These are phyloP conservation scores for Mythimna loreyi DNA, from an alignment of 2,888 invertebrate genomes.

Conservation along the genomic window DNA sequence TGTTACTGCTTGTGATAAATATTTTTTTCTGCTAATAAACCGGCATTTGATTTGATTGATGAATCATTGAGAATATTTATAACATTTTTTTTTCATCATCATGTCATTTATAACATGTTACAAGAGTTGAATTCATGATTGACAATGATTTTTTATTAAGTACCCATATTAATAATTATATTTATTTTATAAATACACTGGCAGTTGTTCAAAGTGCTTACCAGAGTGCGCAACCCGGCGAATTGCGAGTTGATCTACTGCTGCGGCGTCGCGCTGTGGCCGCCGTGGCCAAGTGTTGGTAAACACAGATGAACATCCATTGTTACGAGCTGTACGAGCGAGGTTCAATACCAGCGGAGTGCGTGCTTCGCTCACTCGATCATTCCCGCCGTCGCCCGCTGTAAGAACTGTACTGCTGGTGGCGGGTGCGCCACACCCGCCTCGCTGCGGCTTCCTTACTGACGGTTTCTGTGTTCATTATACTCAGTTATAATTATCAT, in stretches of 20 bases:
- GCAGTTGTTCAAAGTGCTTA: conserved; percentile 26
- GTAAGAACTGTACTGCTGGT: neutral
- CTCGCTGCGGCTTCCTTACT: neutral
- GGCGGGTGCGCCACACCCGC: neutral
- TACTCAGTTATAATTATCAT: neutral
- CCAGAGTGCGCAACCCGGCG: conserved; percentile 5
- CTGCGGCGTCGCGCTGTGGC: neutral
- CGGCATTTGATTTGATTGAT: too few species aligned
- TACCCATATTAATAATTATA: too few species aligned
- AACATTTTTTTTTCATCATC: too few species aligned
- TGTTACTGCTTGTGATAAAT: too few species aligned
- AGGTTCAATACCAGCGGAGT: conserved; percentile 18
- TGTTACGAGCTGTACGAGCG: conserved; percentile 10
- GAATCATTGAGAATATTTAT: too few species aligned
- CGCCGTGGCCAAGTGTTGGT: conserved; percentile 20
- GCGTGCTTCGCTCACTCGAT: conserved; percentile 16
- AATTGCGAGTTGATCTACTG: conserved; percentile 26
- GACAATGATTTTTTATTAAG: too few species aligned
- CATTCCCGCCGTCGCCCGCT: conserved; percentile 16
- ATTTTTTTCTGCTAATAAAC: too few species aligned
- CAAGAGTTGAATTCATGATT: too few species aligned
- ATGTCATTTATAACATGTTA: too few species aligned
- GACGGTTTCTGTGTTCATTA: neutral
- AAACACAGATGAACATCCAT: conserved; percentile 25
- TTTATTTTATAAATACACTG: conserved; percentile 33